Evolutionary conservation across 2,113 vertebrate genomes (phyloP).

Genomic region (Dromiciops gliroides): DNA sequence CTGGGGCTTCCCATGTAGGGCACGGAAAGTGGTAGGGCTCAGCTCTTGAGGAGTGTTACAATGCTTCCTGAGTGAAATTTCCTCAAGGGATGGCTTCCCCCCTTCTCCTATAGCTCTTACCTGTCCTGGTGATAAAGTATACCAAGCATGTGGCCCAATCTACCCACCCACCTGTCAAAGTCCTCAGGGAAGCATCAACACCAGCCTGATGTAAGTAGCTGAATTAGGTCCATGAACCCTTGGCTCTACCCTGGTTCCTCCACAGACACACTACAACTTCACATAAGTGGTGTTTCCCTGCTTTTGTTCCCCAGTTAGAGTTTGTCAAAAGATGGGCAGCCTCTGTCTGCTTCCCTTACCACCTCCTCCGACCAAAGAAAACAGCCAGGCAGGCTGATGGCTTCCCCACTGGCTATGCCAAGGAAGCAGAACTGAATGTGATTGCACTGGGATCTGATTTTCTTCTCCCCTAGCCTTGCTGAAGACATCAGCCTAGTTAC

Average conservation of each 20-base stretch:
- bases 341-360: background rate
- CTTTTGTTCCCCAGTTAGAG: background rate
- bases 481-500: conserved; percentile 50
- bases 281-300: accelerated
- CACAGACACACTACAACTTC: background rate
- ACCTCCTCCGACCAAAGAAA: too few relatives aligned
- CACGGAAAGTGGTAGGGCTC: background rate
- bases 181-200: accelerated
- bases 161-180: conserved; percentile 82
- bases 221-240: background rate
- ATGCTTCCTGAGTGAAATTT: background rate
- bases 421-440: accelerated
- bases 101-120: conserved; percentile 80
- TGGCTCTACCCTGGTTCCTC: accelerated
- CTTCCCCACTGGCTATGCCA: background rate
- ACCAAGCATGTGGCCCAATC: conserved; percentile 87
- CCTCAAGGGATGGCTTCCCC: too few relatives aligned
- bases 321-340: too few relatives aligned
- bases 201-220: background rate
- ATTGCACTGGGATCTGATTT: background rate
- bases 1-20: background rate
- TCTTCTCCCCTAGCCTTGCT: conserved; percentile 64
- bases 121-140: conserved; percentile 86
- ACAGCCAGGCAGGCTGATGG: too few relatives aligned
- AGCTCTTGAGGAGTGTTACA: background rate